phyloP scores from a whole-genome alignment of 2,797 vertebrate genomes.

The Parambassis ranga region DNA sequence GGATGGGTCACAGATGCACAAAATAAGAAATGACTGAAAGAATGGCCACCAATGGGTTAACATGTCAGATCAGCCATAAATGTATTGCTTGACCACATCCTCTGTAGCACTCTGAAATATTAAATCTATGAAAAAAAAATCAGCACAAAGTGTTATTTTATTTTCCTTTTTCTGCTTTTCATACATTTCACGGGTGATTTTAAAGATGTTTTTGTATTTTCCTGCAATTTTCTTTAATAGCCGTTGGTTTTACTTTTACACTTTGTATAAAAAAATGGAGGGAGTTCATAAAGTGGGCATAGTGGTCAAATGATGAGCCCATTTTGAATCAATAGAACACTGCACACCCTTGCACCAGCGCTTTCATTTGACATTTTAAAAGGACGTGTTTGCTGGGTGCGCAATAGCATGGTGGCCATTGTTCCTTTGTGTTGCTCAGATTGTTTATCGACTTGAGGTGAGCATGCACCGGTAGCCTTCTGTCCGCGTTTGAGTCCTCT shows the following conservation, averaged over 20 bases:
- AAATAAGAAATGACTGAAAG: slow-evolving; percentile 18
- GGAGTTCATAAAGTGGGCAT: slow-evolving; percentile 52
- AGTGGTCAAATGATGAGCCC: slow-evolving; percentile 70
- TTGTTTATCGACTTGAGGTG: slow-evolving; percentile 77
- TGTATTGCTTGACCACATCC: no score
- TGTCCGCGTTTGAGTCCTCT: slow-evolving; percentile 50
- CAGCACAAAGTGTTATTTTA: not conserved
- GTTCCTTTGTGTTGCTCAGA: slow-evolving; percentile 75
- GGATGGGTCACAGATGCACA: not conserved
- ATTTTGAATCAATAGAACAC: slow-evolving; percentile 71
- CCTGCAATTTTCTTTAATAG: slow-evolving; percentile 49
- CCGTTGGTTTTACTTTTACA: not conserved
- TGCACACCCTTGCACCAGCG: slow-evolving; percentile 53
- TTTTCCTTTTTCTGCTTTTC: slow-evolving; percentile 1
- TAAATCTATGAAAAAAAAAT: no score
- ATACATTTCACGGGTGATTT: slow-evolving; percentile 6
- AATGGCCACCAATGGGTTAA: slow-evolving; percentile 17
- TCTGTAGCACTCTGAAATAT: no score
- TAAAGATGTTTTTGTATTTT: slow-evolving; percentile 33
- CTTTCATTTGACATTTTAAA: slow-evolving; percentile 77
- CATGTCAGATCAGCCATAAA: slow-evolving; percentile 31
- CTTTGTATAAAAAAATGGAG: slow-evolving; percentile 48
- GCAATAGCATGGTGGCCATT: slow-evolving; percentile 65
- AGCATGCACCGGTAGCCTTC: slow-evolving; percentile 39
- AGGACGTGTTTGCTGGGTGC: slow-evolving; percentile 63